These are phyloP conservation scores for Solenopsis invicta DNA, from an alignment of 1,140 invertebrate species.

Conservation along the genomic window DNA sequence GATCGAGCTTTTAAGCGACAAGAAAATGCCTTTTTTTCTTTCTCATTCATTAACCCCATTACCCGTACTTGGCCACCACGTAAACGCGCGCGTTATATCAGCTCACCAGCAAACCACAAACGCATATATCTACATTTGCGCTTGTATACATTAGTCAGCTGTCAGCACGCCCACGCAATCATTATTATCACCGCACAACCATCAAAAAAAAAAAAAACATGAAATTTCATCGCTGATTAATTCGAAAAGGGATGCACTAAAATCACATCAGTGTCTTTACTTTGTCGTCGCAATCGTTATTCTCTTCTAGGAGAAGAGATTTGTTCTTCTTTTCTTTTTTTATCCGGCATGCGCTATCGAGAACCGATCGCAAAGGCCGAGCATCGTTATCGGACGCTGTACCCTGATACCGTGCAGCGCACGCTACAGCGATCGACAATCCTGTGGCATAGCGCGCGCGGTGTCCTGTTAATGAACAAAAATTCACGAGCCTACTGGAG, in stretches of 20 bases:
- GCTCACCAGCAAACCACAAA: constrained; percentile 54
- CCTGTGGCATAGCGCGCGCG: constrained; percentile 20
- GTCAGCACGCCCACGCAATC: constrained; percentile 15
- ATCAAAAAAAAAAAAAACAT: constrained; percentile 10
- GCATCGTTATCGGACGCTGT: constrained; percentile 65
- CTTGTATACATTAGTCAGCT: not conserved
- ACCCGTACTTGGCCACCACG: constrained; percentile 70
- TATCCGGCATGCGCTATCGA: not conserved
- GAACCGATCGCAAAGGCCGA: constrained; percentile 49
- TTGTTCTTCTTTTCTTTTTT: not conserved
- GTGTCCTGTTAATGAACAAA: constrained; percentile 74
- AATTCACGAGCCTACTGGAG: constrained; percentile 73
- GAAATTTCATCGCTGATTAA: constrained; percentile 24
- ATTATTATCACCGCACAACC: not conserved
- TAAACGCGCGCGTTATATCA: constrained; percentile 30
- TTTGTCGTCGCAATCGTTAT: not conserved
- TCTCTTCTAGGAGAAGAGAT: not conserved
- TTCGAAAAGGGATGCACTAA: not conserved
- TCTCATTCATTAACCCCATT: constrained; percentile 72
- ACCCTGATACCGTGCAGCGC: constrained; percentile 13
- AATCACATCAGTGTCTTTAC: not conserved
- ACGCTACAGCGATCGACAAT: constrained; percentile 37
- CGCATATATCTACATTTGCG: constrained; percentile 72
- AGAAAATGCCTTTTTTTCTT: constrained; percentile 49
- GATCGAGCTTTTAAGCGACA: constrained; percentile 68